These are phyloP conservation scores for Eristalis pertinax DNA, from an alignment of 2,888 invertebrate species.

Conservation along the genomic window DNA sequence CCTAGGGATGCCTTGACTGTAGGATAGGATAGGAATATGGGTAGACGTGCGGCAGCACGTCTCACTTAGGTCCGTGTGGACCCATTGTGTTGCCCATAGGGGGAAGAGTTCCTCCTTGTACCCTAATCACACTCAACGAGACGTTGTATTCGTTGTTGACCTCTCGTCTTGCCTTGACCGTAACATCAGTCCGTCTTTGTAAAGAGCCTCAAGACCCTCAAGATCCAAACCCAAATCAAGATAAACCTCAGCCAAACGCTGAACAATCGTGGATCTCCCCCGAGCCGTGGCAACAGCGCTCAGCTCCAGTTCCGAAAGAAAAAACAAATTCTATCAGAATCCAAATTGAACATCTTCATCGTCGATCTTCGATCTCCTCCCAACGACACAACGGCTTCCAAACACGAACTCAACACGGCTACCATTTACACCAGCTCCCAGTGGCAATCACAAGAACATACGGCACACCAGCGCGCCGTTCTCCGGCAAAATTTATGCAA, in stretches of 20 bases:
- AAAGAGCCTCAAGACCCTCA: neutral
- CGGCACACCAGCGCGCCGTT: neutral
- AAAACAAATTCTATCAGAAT: neutral
- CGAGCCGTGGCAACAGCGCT: neutral
- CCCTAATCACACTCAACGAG: too few species aligned
- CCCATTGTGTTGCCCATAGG: too few species aligned
- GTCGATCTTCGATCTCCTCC: neutral
- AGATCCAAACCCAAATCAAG: neutral
- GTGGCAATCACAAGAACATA: neutral
- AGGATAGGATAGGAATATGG: too few species aligned
- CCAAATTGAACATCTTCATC: neutral
- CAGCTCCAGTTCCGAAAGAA: neutral
- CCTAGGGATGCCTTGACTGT: too few species aligned
- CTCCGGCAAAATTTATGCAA: slow-evolving; percentile 62
- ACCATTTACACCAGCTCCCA: neutral
- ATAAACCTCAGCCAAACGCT: neutral
- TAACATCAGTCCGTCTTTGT: too few species aligned
- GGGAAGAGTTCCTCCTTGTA: too few species aligned
- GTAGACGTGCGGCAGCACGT: too few species aligned
- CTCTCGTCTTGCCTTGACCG: too few species aligned
- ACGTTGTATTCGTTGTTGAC: too few species aligned
- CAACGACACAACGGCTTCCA: neutral
- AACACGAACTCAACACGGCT: neutral
- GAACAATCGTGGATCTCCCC: neutral
- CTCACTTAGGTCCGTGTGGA: too few species aligned